These are phyloP conservation scores for Coracias cyanogaster DNA, from an alignment of 2,797 vertebrate species.

Conservation along the genomic window DNA sequence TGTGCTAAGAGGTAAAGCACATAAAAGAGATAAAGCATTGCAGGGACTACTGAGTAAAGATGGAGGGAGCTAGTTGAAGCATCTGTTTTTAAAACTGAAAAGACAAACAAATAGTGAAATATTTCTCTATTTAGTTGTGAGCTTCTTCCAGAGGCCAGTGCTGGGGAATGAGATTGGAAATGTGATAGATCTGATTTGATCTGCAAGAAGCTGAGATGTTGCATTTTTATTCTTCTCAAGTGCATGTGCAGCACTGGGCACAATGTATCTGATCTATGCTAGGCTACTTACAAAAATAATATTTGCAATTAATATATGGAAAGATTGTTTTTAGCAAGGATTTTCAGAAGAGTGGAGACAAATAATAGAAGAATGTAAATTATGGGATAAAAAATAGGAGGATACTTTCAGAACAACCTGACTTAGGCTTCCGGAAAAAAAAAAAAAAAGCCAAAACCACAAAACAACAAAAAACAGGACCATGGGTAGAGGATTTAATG, in stretches of 20 bases:
- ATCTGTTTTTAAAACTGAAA: not conserved
- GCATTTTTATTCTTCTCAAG: not conserved
- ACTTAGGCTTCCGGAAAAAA: not conserved
- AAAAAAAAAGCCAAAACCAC: not conserved
- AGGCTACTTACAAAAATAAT: not conserved
- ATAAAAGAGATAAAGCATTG: not conserved
- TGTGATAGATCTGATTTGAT: not conserved
- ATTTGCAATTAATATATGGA: not conserved
- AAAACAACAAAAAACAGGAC: no score
- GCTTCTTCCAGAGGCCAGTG: not conserved
- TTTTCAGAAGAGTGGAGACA: not conserved
- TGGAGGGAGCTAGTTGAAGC: not conserved
- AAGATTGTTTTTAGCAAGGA: not conserved
- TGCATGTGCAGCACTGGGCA: not conserved
- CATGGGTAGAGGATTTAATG: rapidly evolving
- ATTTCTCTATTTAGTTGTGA: not conserved
- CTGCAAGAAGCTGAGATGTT: not conserved
- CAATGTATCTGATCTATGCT: not conserved
- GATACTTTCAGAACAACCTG: not conserved
- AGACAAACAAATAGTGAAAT: not conserved
- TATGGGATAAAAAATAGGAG: not conserved
- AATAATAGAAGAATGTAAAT: not conserved
- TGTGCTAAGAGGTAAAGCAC: not conserved
- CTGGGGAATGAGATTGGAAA: not conserved
- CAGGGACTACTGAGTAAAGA: not conserved